Conservation (phyloP, 2,888 invertebrate species). For the Blastobasis adustella region DNA sequence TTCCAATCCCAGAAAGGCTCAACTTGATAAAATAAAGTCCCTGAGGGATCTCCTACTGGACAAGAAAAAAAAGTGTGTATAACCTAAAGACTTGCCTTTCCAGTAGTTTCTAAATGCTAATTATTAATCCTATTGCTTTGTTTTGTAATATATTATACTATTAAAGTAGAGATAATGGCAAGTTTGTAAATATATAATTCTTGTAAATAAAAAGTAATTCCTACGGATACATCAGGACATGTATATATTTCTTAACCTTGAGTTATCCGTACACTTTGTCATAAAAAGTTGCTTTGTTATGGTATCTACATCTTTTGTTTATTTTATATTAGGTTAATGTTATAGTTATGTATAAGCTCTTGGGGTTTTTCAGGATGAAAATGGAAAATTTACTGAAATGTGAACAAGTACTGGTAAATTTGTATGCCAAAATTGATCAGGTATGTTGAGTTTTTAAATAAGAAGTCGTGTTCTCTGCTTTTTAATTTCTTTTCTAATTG, state of each 20-base stretch:
- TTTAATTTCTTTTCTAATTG: not conserved
- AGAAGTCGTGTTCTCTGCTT: too few species aligned
- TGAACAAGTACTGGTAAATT: conserved; percentile 79
- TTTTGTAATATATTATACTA: too few species aligned
- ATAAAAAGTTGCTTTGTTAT: conserved; percentile 1
- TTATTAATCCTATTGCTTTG: too few species aligned
- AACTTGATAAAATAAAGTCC: conserved; percentile 78
- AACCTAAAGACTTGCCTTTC: not conserved
- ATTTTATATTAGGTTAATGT: conserved; percentile 20
- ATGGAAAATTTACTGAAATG: conserved; percentile 80
- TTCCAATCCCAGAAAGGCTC: conserved; percentile 70
- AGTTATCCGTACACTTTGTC: conserved; percentile 1
- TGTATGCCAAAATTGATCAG: conserved; percentile 79
- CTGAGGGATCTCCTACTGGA: conserved; percentile 76
- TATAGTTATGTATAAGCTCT: not conserved
- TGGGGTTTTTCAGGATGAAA: conserved; percentile 69
- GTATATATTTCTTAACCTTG: too few species aligned
- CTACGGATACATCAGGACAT: too few species aligned
- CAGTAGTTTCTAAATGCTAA: too few species aligned
- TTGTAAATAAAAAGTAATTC: too few species aligned
- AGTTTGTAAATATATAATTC: too few species aligned
- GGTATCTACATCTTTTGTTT: conserved; percentile 5
- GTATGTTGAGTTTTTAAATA: conserved; percentile 36
- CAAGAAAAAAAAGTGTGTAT: conserved; percentile 73
- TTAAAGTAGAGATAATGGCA: too few species aligned